A percentile compares a stretch with the other conserved stretches of the same genome.
phyloP scores from a whole-genome alignment of 2,888 invertebrate species.

The Helobdella robusta region DNA sequence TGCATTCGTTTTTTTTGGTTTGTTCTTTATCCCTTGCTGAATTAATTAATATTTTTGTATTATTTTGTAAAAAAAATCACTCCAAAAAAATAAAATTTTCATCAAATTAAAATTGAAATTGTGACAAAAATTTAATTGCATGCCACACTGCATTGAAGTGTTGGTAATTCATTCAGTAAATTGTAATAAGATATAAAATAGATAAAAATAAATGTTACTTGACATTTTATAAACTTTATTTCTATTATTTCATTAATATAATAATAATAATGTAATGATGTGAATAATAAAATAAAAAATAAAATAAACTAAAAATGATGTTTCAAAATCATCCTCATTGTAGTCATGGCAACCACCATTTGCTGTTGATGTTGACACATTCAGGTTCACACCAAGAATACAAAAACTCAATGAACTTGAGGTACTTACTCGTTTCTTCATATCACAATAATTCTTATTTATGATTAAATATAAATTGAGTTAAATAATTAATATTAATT shows the following conservation, averaged over 20 bases:
- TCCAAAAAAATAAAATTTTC: too few relatives aligned
- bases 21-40: not conserved
- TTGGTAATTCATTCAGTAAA: too few relatives aligned
- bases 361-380: conserved; percentile 88
- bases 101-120: too few relatives aligned
- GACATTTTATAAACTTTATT: not conserved
- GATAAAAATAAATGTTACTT: too few relatives aligned
- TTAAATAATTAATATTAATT: not conserved
- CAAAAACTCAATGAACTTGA: conserved; percentile 94
- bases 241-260: not conserved
- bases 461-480: not conserved
- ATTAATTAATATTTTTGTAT: too few relatives aligned
- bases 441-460: not conserved
- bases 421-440: conserved; percentile 51
- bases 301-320: not conserved
- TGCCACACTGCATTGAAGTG: too few relatives aligned
- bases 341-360: conserved; percentile 96
- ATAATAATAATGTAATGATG: too few relatives aligned
- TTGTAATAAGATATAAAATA: too few relatives aligned
- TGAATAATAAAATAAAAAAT: not conserved
- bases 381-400: conserved; percentile 93
- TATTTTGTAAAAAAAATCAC: too few relatives aligned
- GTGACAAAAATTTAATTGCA: too few relatives aligned
- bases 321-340: not conserved
- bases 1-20: not conserved